Evolutionary conservation across 2,797 vertebrate species (phyloP).

Genomic region (Tamandua tetradactyla): DNA sequence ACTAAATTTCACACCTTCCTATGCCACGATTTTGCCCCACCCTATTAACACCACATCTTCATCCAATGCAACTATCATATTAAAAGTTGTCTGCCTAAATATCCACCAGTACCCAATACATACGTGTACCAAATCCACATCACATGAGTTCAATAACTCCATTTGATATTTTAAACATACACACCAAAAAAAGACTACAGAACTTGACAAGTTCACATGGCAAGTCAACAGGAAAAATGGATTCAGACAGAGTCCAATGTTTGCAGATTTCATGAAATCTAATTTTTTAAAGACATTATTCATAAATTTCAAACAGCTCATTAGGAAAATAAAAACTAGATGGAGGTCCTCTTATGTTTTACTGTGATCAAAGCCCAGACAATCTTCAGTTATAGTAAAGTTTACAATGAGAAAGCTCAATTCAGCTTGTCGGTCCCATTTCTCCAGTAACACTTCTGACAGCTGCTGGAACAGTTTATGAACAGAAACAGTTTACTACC

Average conservation of each 20-base stretch:
- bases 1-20: no score
- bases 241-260: neutral
- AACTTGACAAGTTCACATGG: neutral
- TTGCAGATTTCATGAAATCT: neutral
- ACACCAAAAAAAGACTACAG: neutral
- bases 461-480: neutral
- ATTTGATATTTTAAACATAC: slow-evolving; percentile 12
- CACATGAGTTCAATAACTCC: neutral
- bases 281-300: neutral
- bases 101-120: slow-evolving; percentile 18
- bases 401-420: slow-evolving; percentile 25
- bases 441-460: neutral
- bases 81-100: slow-evolving; percentile 13
- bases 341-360: neutral
- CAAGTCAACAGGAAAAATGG: neutral
- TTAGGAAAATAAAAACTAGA: neutral
- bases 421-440: neutral
- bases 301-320: neutral
- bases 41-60: slow-evolving; percentile 10
- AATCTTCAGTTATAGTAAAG: neutral
- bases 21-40: no score
- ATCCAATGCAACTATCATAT: neutral
- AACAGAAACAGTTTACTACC: neutral
- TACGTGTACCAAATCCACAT: neutral
- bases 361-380: neutral